phyloP scores from a whole-genome alignment of 2,797 vertebrate species.

The Pangasius larnaudii region DNA sequence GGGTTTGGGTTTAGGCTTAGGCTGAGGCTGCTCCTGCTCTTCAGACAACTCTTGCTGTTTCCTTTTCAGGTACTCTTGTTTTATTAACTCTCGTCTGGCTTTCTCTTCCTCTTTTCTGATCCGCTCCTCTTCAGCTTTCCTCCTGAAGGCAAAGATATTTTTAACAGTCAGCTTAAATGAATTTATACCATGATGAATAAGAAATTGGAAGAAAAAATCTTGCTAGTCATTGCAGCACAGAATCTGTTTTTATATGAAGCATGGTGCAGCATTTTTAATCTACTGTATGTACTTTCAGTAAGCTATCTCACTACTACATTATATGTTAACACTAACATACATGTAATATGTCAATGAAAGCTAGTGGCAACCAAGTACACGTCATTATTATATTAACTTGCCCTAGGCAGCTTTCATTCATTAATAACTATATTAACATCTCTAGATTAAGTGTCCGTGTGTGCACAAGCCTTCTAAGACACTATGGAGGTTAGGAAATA shows the following conservation, averaged over 20 bases:
- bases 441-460: neutral
- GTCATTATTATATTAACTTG: too few relatives aligned
- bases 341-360: neutral
- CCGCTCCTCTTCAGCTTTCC: constrained; percentile 94
- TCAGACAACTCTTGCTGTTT: constrained; percentile 95
- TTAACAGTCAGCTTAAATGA: neutral
- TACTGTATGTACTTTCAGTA: neutral
- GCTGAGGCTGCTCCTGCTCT: constrained; percentile 87
- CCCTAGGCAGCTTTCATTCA: neutral
- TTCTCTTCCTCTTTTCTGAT: constrained; percentile 97
- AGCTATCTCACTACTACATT: neutral
- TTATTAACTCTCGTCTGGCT: constrained; percentile 91
- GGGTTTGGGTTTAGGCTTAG: constrained; percentile 80
- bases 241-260: neutral
- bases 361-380: neutral
- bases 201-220: neutral
- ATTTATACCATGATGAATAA: neutral
- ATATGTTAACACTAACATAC: neutral
- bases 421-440: neutral
- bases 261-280: neutral
- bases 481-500: constrained; percentile 58
- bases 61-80: constrained; percentile 91
- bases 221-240: too few relatives aligned
- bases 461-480: neutral
- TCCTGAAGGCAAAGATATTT: constrained; percentile 69